These are phyloP conservation scores for Scytalopus superciliaris DNA, from an alignment of 2,113 vertebrate species.

Conservation along the genomic window DNA sequence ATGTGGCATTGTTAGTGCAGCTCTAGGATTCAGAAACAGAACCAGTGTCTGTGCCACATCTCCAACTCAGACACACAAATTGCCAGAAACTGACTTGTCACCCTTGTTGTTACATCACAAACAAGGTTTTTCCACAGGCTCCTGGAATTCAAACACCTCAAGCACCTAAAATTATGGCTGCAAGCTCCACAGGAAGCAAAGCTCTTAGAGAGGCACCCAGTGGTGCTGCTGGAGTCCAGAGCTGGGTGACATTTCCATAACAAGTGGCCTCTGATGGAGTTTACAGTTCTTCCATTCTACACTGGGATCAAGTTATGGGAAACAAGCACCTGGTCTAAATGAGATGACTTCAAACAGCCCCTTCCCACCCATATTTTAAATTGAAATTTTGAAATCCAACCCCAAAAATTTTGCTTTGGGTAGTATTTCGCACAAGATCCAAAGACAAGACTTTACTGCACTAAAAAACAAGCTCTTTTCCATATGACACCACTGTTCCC, in stretches of 20 bases:
- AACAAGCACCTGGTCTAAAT: not conserved
- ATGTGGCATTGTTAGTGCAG: not conserved
- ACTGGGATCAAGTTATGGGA: fast-evolving
- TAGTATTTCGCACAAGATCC: not conserved
- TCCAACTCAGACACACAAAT: not conserved
- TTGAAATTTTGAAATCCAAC: not conserved
- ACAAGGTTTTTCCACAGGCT: not conserved
- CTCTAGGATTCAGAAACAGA: not conserved
- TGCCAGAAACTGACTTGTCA: not conserved
- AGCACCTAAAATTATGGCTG: not conserved
- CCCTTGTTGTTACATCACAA: not conserved
- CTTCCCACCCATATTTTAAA: not conserved
- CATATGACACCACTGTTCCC: not conserved
- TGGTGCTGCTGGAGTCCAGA: not conserved
- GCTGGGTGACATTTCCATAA: not conserved
- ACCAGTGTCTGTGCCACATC: not conserved
- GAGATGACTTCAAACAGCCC: not conserved
- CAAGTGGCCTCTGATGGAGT: not conserved
- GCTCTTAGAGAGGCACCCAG: not conserved
- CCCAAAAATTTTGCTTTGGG: not conserved
- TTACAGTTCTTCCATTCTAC: not conserved
- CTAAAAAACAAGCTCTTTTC: not conserved
- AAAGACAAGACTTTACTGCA: not conserved
- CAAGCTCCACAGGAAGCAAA: not conserved
- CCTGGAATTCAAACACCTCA: not conserved